Evolutionary conservation across 2,113 vertebrate species (phyloP), one percentile per base, ranked within the genome.

Genomic region (Suncus etruscus): DNA sequence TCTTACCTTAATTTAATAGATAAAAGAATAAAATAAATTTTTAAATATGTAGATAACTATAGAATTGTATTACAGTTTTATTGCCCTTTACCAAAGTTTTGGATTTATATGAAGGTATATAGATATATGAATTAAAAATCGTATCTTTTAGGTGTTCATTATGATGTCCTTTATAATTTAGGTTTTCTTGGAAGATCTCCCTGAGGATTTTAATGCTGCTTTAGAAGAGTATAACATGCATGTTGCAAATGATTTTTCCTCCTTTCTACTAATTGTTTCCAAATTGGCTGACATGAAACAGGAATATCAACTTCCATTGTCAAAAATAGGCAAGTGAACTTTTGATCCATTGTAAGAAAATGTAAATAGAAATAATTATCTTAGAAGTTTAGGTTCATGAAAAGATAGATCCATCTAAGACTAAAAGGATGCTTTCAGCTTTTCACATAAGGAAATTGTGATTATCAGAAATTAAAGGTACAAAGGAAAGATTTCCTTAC

Each of bases 121-220:
- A 25, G 12, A 31, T 73, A 2, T 82, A 61, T 72, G 12, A 68
- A 31, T 87, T 4, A 91, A 87, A 88, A 11, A 20, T 8, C 32
- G 51, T 77, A 47, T 6, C 15, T 20, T 75, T 3, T 65, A 88
- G 69, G 48, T 88, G 5, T 87, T 94, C 80, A 94, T 83, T 89
- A 96, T 8, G 68, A 85, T 68, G 70, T 97, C 24, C 90, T 91
- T 45, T 14, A 91, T 74, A 80, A 92, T 45, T 96, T 86, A 96
- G 95, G 95, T 96, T 8, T 91, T 96, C 69, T 92, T 96, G 45
- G 95, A 96, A 1, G 89, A 94, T 51, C 92, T 97, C 9, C 94
- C 94, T n/a, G 5, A 95, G 74, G 92, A 95, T 29, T 97, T 97
- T 90, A n/a, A 68, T 75, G 47, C 45, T 58, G 93, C 82, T 8